These are phyloP conservation scores for Volucella inflata DNA, from an alignment of 2,888 invertebrate species.

Conservation along the genomic window DNA sequence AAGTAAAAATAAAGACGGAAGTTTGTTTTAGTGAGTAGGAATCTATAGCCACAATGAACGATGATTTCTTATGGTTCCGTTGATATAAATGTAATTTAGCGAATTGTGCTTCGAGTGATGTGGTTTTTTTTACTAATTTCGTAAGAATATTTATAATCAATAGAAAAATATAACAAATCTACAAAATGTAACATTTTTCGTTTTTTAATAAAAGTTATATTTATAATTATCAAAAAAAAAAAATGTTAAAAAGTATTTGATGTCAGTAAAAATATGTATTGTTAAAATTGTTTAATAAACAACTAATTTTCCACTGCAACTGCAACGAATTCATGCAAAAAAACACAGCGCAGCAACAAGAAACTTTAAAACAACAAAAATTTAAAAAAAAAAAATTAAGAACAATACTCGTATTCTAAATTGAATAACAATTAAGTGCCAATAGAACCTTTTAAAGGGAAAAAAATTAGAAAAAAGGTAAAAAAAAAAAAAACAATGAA, in stretches of 20 bases:
- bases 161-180: too few species aligned
- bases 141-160: too few species aligned
- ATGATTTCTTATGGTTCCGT: not conserved
- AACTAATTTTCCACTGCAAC: conserved; percentile 44
- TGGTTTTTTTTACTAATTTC: too few species aligned
- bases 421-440: too few species aligned
- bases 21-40: too few species aligned
- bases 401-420: too few species aligned
- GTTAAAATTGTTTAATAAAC: conserved; percentile 8
- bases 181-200: too few species aligned
- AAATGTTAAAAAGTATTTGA: not conserved
- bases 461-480: conserved; percentile 2
- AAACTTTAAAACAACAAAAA: conserved; percentile 17
- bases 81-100: not conserved
- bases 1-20: too few species aligned
- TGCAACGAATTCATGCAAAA: conserved; percentile 68
- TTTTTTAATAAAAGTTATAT: too few species aligned
- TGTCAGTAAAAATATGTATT: conserved; percentile 4
- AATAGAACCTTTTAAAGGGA: not conserved
- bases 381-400: not conserved
- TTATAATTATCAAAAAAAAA: too few species aligned
- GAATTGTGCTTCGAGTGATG: conserved; percentile 14
- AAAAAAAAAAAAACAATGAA: conserved; percentile 17
- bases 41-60: too few species aligned
- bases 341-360: conserved; percentile 65